Conservation (phyloP, 2,797 vertebrate genomes). For the Psittacula echo region DNA sequence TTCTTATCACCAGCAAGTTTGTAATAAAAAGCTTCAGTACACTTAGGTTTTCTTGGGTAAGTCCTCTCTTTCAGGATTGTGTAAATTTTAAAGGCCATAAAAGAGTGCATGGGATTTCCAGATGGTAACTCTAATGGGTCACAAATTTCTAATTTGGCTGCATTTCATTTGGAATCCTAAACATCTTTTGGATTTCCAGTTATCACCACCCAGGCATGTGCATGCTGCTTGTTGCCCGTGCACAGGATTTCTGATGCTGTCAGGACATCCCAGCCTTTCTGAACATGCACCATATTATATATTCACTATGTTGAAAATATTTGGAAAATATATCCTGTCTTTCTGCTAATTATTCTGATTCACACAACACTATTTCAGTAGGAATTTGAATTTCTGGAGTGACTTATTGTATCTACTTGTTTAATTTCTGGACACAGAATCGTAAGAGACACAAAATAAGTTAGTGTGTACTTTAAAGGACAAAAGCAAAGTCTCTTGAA, state of each 20-base stretch:
- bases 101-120: neutral
- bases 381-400: neutral
- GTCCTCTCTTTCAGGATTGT: neutral
- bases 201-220: neutral
- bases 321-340: neutral
- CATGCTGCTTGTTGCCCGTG: neutral
- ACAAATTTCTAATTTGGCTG: neutral
- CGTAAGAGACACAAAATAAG: neutral
- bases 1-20: neutral
- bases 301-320: neutral
- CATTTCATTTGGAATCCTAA: neutral
- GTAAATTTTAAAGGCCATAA: neutral
- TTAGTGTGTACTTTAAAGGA: neutral
- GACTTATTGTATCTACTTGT: neutral
- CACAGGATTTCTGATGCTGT: neutral
- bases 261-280: neutral
- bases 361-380: neutral
- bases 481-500: neutral
- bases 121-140: neutral
- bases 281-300: neutral
- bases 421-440: neutral
- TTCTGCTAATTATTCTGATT: neutral
- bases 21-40: neutral
- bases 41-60: neutral
- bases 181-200: neutral